Evolutionary conservation across 2,888 invertebrate genomes (phyloP), one percentile per base, ranked within the genome.

Genomic region (Crepidodera aurea): DNA sequence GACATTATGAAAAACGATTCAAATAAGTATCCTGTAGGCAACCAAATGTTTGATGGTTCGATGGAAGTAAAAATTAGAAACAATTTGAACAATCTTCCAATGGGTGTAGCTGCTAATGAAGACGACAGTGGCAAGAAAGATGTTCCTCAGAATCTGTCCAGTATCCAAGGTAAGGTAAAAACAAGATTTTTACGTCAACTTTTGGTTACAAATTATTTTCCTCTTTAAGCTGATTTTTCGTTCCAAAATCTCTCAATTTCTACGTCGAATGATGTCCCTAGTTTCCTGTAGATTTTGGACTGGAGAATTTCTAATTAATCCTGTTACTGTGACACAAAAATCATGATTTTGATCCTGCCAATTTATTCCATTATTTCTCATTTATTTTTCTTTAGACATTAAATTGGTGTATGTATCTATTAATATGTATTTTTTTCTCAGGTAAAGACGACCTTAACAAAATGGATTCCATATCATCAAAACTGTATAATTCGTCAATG

Each of bases 31-130:
- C 78, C 79, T 0, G 55, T 79, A 25, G 70, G 71, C 3, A 71
- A 70, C 56, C 79, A 79, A 62, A 70, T 77, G 54, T 77, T 78
- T 48, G 80, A 80, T 60, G 75, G 77, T 56, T 73, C 73, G 40
- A 70, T 80, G 66, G 79, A 79, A 48, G 71, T 73, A 18, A 81
- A 81, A 66, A 73, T 79, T 18, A 69, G 79, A 22, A 79, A 78
- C 66, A 77, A 76, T 58, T 70, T 76, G 70, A 72, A 76, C 44
- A 72, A 65, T 61, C 62, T 74, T 54, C 66, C 69, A n/a, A 46
- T 69, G 44, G 64, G 60, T 4, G 48, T 64, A 19, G 61, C 56
- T 1, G 62, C 56, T 18, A 74, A 73, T 34, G 71, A 66, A 27
- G 65, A 68, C 3, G 73, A 73, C 8, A 74, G 75, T 44, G 75